phyloP scores from a whole-genome alignment of 2,888 invertebrate genomes.

The Acanthosepion esculentum region DNA sequence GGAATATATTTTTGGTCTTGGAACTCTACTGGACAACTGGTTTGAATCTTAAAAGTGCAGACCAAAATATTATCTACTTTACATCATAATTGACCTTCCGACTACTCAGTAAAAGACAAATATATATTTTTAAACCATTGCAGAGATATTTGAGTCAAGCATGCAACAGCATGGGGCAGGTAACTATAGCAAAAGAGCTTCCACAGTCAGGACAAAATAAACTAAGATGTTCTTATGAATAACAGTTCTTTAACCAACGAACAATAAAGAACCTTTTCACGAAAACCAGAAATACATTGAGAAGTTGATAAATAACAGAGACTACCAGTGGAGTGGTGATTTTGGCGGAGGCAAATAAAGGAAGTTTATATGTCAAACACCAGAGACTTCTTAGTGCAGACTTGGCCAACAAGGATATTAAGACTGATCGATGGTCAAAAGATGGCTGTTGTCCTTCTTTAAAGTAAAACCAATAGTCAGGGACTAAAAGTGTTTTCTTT shows the following conservation, averaged over 20 bases:
- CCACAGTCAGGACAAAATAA: no score
- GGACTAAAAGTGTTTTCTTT: slow-evolving; percentile 22
- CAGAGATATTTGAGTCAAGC: background rate
- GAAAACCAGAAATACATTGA: background rate
- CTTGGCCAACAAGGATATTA: slow-evolving; percentile 8
- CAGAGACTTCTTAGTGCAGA: background rate
- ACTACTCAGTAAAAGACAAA: background rate
- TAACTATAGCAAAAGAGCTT: background rate
- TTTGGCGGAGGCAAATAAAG: background rate
- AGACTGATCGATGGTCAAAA: background rate
- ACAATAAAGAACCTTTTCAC: background rate
- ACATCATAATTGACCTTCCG: background rate
- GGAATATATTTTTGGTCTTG: background rate
- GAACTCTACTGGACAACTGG: background rate
- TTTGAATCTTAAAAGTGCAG: background rate
- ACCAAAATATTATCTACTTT: slow-evolving; percentile 33
- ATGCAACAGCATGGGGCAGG: background rate
- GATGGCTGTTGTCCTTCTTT: background rate
- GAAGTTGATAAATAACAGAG: background rate
- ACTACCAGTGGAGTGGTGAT: background rate
- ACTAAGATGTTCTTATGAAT: background rate
- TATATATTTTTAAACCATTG: background rate
- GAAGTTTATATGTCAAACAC: background rate
- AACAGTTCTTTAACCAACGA: background rate
- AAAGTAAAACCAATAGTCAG: background rate